Evolutionary conservation across 64 coral and sea anemone species (phyloP).

Genomic region (Pocillopora verrucosa): DNA sequence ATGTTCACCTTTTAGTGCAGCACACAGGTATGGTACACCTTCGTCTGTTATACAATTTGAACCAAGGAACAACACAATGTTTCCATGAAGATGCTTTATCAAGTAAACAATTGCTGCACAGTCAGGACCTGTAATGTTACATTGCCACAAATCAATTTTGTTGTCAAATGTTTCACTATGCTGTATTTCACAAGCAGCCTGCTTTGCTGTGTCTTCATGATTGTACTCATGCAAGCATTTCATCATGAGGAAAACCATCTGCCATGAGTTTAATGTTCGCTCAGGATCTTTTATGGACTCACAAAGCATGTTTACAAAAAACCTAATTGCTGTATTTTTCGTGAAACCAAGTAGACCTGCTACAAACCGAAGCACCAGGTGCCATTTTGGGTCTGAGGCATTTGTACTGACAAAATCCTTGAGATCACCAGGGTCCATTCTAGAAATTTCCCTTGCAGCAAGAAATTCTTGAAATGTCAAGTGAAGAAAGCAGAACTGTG

Average conservation of each 20-base stretch:
- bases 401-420: not conserved
- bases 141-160: not conserved
- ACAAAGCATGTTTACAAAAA: not conserved
- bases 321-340: not conserved
- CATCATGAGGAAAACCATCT: not conserved
- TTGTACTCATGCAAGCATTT: not conserved
- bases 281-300: not conserved
- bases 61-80: no score
- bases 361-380: constrained; percentile 17
- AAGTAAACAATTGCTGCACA: not conserved
- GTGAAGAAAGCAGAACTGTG: constrained; percentile 40
- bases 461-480: constrained; percentile 46
- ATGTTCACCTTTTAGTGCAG: not conserved
- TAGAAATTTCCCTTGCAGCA: constrained; percentile 39
- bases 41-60: not conserved
- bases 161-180: not conserved
- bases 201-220: not conserved
- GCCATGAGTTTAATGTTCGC: no score
- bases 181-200: not conserved
- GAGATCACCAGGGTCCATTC: not conserved
- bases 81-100: not conserved
- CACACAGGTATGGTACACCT: not conserved
- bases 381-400: not conserved
- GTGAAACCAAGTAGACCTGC: not conserved
- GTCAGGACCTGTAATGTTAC: not conserved